phyloP scores from a whole-genome alignment of 2,888 invertebrate genomes.

The Campoplex nolae region DNA sequence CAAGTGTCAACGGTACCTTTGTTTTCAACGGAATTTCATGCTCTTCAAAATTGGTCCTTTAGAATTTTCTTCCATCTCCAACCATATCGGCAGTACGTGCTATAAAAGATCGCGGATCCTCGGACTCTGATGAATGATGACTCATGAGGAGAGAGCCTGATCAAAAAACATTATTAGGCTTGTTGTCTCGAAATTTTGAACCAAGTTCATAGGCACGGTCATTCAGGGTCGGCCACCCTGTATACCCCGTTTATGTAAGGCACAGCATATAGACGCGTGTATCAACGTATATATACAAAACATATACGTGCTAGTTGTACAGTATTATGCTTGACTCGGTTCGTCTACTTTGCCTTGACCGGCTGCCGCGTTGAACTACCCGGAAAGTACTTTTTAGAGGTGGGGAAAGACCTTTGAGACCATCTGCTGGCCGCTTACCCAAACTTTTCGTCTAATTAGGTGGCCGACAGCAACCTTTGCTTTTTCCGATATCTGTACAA shows the following conservation, averaged over 20 bases:
- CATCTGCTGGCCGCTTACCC: constrained; percentile 75
- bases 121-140: neutral
- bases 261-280: neutral
- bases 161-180: neutral
- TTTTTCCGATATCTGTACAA: constrained; percentile 21
- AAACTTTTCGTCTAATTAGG: constrained; percentile 78
- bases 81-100: neutral
- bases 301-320: neutral
- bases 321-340: constrained; percentile 38
- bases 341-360: constrained; percentile 59
- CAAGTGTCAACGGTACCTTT: neutral
- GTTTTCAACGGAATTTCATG: neutral
- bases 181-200: neutral
- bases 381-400: constrained; percentile 41
- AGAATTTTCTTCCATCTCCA: neutral
- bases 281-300: neutral
- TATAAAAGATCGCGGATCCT: neutral
- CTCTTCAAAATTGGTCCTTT: neutral
- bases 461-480: constrained; percentile 52
- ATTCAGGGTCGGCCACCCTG: neutral
- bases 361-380: constrained; percentile 45
- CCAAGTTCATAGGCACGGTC: neutral
- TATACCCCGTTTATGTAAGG: neutral
- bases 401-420: constrained; percentile 72
- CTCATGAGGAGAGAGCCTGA: neutral